Conservation (phyloP, 2,888 invertebrate species). For the Lagria hirta region DNA sequence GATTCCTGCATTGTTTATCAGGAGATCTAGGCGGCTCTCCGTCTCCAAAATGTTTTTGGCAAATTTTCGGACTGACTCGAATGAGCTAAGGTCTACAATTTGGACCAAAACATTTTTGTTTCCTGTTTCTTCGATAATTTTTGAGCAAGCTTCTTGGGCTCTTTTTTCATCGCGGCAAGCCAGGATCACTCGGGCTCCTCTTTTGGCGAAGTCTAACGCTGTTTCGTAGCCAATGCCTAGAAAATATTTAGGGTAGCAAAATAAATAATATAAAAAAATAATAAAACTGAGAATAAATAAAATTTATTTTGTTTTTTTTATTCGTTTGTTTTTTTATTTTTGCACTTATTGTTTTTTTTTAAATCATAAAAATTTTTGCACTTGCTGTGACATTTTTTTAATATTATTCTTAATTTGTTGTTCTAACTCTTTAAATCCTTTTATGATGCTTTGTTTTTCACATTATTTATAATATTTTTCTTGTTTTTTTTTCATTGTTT, state of each 20-base stretch:
- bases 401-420: too few relatives aligned
- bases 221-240: conserved; percentile 54
- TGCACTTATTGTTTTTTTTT: too few relatives aligned
- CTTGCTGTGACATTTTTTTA: too few relatives aligned
- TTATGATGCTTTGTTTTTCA: too few relatives aligned
- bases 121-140: conserved; percentile 43
- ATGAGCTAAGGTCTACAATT: conserved; percentile 58
- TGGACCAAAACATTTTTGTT: conserved; percentile 50
- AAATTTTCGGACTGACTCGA: conserved; percentile 61
- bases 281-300: too few relatives aligned
- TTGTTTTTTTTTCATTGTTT: too few relatives aligned
- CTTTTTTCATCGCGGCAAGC: conserved; percentile 54
- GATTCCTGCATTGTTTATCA: conserved; percentile 68
- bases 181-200: conserved; percentile 58
- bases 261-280: neutral
- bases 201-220: conserved; percentile 52
- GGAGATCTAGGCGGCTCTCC: conserved; percentile 61
- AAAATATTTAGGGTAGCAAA: too few relatives aligned
- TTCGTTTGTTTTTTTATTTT: too few relatives aligned
- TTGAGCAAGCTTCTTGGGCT: conserved; percentile 36
- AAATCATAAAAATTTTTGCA: too few relatives aligned
- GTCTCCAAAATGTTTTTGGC: conserved; percentile 59
- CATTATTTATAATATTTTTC: too few relatives aligned
- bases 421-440: too few relatives aligned
- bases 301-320: too few relatives aligned